Base-by-base conservation (phyloP, 2,113 vertebrate species). In the Phalacrocorax pelagicus region DNA sequence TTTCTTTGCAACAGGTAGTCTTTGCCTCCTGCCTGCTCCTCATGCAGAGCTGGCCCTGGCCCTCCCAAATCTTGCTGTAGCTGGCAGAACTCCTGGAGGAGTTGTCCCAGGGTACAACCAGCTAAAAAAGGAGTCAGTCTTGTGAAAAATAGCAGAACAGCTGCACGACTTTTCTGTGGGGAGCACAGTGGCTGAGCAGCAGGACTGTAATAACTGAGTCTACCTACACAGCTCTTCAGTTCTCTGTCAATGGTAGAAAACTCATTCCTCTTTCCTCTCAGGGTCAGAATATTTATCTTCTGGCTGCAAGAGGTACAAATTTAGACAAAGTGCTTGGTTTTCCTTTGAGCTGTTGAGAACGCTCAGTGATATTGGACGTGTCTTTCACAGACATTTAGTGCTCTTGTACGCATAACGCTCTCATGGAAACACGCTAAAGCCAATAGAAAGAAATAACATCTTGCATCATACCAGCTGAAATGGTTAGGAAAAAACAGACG, bases 111-210 rank as follows among this genome's bases (percentile, higher is more conserved):
- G 32, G 29, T 57, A 66, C 36, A 75, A 49, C 40, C 62, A 89
- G 27, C 15, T 90, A 91, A 86, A 65, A 88, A 85, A 84, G 13
- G 38, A 91, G 42, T 66, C 4, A 5, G 12, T 65, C 72, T 58
- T 7, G 2, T 88, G 75, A 93, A 90, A 96, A 93, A 91, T 36
- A 93, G 54, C 83, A 78, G 57, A 89, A 94, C 70, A 95, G 81
- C 88, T 94, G 70, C 91, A 81, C 6, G 12, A 26, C 3, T 81
- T 82, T 91, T 87, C 70, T 80, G 34, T 79, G 32, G 57, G 57
- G 65, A 94, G 32, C 62, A 72, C 54, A 72, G 81, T 65, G 66
- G 49, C 70, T 91, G 62, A 95, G 66, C 81, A 92, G 62, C 49
- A 94, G 66, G 58, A 73, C 46, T 80, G 54, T 82, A 85, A 79